A percentile compares a stretch with the other conserved stretches of the same genome.
Conservation (phyloP, 2,888 invertebrate species). For the Chrysolina oricalcia region DNA sequence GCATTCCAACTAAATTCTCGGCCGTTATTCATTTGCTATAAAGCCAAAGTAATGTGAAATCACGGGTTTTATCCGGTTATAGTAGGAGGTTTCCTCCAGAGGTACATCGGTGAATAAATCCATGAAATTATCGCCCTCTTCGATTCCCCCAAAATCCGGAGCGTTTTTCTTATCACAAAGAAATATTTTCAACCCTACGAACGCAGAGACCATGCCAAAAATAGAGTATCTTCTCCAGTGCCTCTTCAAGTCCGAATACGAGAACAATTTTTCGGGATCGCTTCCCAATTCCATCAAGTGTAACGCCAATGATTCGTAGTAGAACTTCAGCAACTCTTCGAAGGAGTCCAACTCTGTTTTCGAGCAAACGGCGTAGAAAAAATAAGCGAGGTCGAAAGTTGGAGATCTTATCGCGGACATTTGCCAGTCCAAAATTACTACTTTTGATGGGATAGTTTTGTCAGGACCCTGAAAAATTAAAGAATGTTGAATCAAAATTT, state of each 20-base stretch:
- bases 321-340: slow-evolving; percentile 23
- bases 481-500: not conserved
- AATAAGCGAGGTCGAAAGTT: slow-evolving; percentile 33
- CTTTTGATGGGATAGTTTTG: slow-evolving; percentile 19
- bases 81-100: slow-evolving; percentile 22
- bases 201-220: slow-evolving; percentile 21
- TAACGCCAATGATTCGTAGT: slow-evolving; percentile 21
- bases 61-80: slow-evolving; percentile 31
- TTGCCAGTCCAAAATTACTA: slow-evolving; percentile 35
- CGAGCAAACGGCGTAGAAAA: slow-evolving; percentile 29
- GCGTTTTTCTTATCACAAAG: slow-evolving; percentile 37
- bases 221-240: slow-evolving; percentile 40
- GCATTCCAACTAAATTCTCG: not conserved
- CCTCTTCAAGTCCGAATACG: slow-evolving; percentile 27
- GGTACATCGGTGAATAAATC: slow-evolving; percentile 9
- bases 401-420: slow-evolving; percentile 14
- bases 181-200: slow-evolving; percentile 18
- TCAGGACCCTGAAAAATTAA: not conserved
- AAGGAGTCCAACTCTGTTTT: slow-evolving; percentile 16
- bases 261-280: slow-evolving; percentile 35
- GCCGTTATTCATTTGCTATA: not conserved
- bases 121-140: slow-evolving; percentile 10
- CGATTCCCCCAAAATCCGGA: slow-evolving; percentile 25
- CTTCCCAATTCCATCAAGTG: slow-evolving; percentile 32
- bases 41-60: slow-evolving; percentile 27